Base-by-base conservation (phyloP, 1,140 invertebrate species). In the Halictus rubicundus region DNA sequence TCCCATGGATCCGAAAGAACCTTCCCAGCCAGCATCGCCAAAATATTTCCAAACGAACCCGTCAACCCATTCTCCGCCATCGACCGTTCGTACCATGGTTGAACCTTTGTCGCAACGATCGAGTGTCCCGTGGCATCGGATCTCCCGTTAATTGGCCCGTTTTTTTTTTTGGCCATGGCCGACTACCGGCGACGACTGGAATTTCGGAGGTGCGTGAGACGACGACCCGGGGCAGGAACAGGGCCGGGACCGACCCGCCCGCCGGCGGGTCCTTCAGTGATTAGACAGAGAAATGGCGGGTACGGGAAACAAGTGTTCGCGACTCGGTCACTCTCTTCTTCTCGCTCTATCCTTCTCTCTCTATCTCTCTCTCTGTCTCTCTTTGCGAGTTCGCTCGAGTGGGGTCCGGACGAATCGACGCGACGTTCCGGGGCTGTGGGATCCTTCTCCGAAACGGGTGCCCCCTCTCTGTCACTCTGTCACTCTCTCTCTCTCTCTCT, bases 211-310 rank as follows among this genome's bases (percentile, higher is more conserved):
- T 77, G 69, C 46, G 60, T 42, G 60, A 57, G 32, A 52, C 10
- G 12, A 19, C 37, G 16, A n/a, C 23, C 19, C 27, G 32, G n/a
- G 8, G n/a, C n/a, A 10, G 49, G 16, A 3, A 16, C 16, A 10
- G 49, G 37, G 39, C 19, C 14, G 39, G 49, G 12, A 14, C 49
- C 42, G 46, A 46, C 23, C 27, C 25, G 27, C 10, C 59, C 84
- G 68, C 39, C 79, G 79, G 54, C 21, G 64, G 76, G 78, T 72
- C 66, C 16, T 16, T 52, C 84, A 75, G 85, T 87, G 80, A 87
- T 87, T 82, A 75, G 57, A 68, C 57, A 66, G 70, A 87, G 19
- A 87, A 87, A 87, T 87, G 86, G 86, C 86, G 85, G 85, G 78
- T 78, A 83, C 70, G 10, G 23, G 7, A 19, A 21, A 16, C 68